Evolutionary conservation across 2,113 vertebrate genomes (phyloP).

Genomic region (Indicator maculatus): DNA sequence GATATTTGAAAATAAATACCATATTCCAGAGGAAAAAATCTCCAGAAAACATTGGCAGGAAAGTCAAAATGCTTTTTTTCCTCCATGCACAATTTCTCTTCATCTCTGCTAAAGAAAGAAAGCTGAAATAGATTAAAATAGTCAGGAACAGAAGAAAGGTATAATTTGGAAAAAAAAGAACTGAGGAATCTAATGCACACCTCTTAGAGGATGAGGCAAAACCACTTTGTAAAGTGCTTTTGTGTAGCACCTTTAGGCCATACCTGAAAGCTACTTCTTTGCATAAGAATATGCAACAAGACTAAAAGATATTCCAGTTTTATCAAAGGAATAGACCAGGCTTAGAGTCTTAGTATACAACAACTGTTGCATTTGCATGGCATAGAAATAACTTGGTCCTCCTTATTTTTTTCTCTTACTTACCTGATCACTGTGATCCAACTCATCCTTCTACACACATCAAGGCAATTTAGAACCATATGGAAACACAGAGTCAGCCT

Average conservation of each 20-base stretch:
- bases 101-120: neutral
- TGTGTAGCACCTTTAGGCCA: no score
- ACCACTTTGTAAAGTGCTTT: neutral
- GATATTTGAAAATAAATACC: neutral
- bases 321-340: neutral
- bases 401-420: neutral
- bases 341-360: neutral
- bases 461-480: neutral
- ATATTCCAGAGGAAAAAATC: neutral
- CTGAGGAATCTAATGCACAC: neutral
- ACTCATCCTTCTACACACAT: neutral
- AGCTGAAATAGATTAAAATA: neutral
- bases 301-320: neutral
- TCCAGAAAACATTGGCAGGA: neutral
- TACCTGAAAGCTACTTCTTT: neutral
- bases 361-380: neutral
- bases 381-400: neutral
- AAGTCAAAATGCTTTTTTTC: neutral
- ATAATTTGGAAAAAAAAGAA: neutral
- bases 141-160: neutral
- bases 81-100: neutral
- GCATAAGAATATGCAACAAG: neutral
- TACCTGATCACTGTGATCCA: neutral
- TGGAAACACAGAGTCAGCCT: neutral
- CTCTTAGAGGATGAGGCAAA: neutral